These are phyloP conservation scores for Ciconia stormi DNA, from an alignment of 2,113 vertebrate species.

Conservation along the genomic window DNA sequence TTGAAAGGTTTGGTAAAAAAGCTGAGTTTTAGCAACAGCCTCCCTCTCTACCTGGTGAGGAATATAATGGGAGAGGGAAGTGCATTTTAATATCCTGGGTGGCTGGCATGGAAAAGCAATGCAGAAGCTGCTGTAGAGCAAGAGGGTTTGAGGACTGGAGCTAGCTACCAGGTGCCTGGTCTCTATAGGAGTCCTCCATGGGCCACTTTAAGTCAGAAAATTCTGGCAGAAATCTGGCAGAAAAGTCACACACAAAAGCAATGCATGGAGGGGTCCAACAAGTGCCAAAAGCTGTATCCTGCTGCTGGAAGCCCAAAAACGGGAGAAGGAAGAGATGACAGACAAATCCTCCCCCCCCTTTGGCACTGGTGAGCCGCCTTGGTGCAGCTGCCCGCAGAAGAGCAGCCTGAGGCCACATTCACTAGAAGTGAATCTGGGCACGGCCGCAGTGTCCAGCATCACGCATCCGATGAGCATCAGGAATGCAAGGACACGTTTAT, in stretches of 20 bases:
- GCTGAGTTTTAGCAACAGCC: neutral
- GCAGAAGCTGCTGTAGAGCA: neutral
- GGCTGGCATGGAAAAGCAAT: neutral
- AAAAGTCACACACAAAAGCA: neutral
- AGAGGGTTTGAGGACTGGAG: neutral
- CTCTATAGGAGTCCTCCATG: fast-evolving
- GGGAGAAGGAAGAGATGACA: neutral
- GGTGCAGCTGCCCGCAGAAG: neutral
- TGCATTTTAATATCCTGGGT: neutral
- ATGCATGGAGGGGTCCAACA: fast-evolving
- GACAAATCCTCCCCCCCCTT: fast-evolving
- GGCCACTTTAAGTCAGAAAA: neutral
- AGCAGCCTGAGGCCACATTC: neutral
- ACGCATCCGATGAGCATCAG: fast-evolving
- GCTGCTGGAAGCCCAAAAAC: neutral
- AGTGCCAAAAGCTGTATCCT: neutral
- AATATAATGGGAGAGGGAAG: neutral
- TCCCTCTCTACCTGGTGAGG: neutral
- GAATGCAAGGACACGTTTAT: neutral
- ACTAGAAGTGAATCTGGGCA: fast-evolving
- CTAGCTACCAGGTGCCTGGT: neutral
- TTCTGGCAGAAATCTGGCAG: neutral
- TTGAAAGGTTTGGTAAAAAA: neutral
- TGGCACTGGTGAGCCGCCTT: neutral
- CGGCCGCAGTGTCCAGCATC: neutral